Base-by-base conservation (phyloP, 2,113 vertebrate species). In the Chiloscyllium plagiosum region DNA sequence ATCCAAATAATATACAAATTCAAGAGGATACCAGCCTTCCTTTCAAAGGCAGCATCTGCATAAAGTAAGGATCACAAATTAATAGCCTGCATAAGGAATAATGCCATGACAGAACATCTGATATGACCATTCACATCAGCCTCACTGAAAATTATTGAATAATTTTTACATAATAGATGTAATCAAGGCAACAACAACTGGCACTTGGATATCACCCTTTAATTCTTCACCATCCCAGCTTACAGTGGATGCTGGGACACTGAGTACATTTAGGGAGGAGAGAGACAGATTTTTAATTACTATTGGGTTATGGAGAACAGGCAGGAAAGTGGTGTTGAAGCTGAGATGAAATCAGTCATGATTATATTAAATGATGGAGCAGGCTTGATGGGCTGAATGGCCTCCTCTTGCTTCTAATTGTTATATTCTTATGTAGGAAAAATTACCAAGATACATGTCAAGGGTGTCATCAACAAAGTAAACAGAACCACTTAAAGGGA, bases 151-250 rank as follows among this genome's bases (percentile, higher is more conserved):
- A 68, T 42, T 42, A 69, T 68, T 94, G 33, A 94, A 65, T 93
- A n/a, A 37, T 4, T 42, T 20, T 94, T 42, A 6, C 37, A 68
- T 37, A 68, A 69, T 68, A 19, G n/a, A 15, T 42, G 0, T 42
- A 42, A 42, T 42, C 65, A 68, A 94, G 68, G n/a, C 90, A 94
- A 89, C 78, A 87, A 87, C 86, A 89, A 89, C 80, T 83, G 50
- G 47, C 47, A 29, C 56, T 89, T 52, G 4, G 24, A 3, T 29
- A 56, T 50, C 47, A 42, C 17, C 86, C 56, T 61, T 12, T 61
- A 61, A 12, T 61, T 61, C 56, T 61, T 61, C 56, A 61, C 10
- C 56, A 61, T 12, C 56, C 10, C 56, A 61, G 56, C 7, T 61
- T 61, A 61, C 56, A 61, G 56, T 12, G 56, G 56, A 61, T 61